phyloP scores from a whole-genome alignment of 2,888 invertebrate genomes.

The Nyleta sp. region DNA sequence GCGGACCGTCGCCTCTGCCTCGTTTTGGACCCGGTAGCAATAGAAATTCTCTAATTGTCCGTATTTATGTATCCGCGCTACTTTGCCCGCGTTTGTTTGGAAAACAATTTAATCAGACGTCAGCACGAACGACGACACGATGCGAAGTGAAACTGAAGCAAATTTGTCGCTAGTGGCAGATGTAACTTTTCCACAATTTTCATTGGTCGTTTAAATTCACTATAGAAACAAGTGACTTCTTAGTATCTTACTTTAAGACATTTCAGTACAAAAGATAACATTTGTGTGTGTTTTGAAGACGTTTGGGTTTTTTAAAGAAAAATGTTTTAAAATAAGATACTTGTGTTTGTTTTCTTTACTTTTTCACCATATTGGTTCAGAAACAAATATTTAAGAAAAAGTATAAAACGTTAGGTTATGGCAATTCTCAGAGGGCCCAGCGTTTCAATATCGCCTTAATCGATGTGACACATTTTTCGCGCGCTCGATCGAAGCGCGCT shows the following conservation, averaged over 20 bases:
- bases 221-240: too few relatives aligned
- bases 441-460: slow-evolving; percentile 1
- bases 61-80: slow-evolving; percentile 61
- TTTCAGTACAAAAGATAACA: too few relatives aligned
- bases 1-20: slow-evolving; percentile 37
- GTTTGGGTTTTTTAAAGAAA: too few relatives aligned
- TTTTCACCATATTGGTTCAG: too few relatives aligned
- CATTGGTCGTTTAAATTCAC: too few relatives aligned
- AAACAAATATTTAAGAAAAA: too few relatives aligned
- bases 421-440: too few relatives aligned
- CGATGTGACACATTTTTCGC: slow-evolving; percentile 17
- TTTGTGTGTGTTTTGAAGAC: too few relatives aligned
- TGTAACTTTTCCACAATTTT: neutral
- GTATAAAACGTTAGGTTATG: too few relatives aligned
- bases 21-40: slow-evolving; percentile 53
- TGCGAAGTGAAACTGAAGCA: slow-evolving; percentile 51
- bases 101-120: slow-evolving; percentile 54
- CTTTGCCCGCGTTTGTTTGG: slow-evolving; percentile 41
- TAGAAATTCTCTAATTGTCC: slow-evolving; percentile 62
- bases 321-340: too few relatives aligned
- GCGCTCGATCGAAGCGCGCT: neutral
- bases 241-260: too few relatives aligned
- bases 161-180: slow-evolving; percentile 36
- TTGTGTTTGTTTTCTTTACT: too few relatives aligned
- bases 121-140: neutral